A percentile compares a stretch with the other conserved stretches of the same genome.
Evolutionary conservation across 2,113 vertebrate species (phyloP).

Genomic region (Tor tambroides): DNA sequence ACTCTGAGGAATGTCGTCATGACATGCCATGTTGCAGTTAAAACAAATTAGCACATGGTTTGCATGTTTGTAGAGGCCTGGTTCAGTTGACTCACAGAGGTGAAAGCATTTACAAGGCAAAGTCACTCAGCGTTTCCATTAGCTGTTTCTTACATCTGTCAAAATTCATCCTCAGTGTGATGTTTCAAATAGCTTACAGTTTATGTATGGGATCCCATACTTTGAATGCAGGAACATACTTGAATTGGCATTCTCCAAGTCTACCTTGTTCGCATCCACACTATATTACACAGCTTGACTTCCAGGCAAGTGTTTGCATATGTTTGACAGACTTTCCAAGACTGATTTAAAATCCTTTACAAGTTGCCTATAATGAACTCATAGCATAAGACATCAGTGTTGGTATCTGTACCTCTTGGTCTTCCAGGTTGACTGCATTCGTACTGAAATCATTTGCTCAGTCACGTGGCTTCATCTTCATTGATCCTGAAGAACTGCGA

Average conservation of each 20-base stretch:
- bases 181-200: constrained; percentile 51
- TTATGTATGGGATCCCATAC: constrained; percentile 54
- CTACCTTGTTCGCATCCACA: background rate
- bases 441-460: constrained; percentile 94
- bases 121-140: constrained; percentile 41
- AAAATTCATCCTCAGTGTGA: constrained; percentile 17
- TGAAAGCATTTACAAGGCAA: constrained; percentile 48
- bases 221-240: constrained; percentile 60
- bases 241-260: constrained; percentile 44
- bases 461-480: constrained; percentile 92
- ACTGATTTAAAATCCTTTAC: background rate
- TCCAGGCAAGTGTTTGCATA: background rate
- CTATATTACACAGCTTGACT: background rate
- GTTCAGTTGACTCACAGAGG: constrained; percentile 49
- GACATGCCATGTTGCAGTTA: constrained; percentile 57
- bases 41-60: constrained; percentile 50
- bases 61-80: constrained; percentile 56
- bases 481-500: constrained; percentile 86
- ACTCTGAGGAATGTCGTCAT: constrained; percentile 58
- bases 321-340: background rate
- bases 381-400: background rate
- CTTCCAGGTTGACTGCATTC: constrained; percentile 89
- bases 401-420: constrained; percentile 21
- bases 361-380: background rate
- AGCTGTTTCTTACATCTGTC: constrained; percentile 38